Base-by-base conservation (phyloP, 2,888 invertebrate species). In the Morinoia aosen region DNA sequence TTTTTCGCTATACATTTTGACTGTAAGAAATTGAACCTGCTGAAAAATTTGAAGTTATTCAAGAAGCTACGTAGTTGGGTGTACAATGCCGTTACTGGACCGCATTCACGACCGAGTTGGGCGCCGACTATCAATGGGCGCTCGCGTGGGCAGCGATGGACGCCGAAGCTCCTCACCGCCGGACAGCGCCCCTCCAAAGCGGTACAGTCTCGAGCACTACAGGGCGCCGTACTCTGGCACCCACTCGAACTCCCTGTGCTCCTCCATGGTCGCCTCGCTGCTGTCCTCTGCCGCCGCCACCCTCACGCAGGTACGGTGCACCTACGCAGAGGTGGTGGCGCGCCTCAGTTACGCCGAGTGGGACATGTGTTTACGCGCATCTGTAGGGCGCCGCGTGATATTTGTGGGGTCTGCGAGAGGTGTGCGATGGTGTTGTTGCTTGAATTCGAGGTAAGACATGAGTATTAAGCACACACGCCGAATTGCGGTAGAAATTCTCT, bases 251-350 rank as follows among this genome's bases (percentile, higher is more conserved):
- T 61, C 64, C 40, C 11, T 61, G 8, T 61, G 95, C 40, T 95
- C 95, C 58, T 61, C 58, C 95, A 95, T 95, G 95, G 95, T 95
- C 64, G 95, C 95, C 40, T 61, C 95, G 19, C 40, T 95, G 61
- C 48, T 95, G 95, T 95, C 95, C 64, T 95, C 95, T 8, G 95
- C 95, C 19, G 95, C 95, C 0, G 40, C 58, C 58, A 95, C 95
- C 10, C 95, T 95, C 40, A 95, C 95, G 11, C 95, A 94, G 94
- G 94, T 94, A 58, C 56, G 58, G 57, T 40, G 91, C 7, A 5
- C 94, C 61, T 33, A 33, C 10, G 33, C 76, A 25, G 76, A 10
- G 16, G 76, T 10, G 16, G 76, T 33, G 25, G 25, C 19, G 76
- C 76, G 48, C 48, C 48, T 0, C 61, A 61, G 61, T 61, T 61